Conservation (phyloP, 2,113 vertebrate species). For the Petrocephalus zakoni region DNA sequence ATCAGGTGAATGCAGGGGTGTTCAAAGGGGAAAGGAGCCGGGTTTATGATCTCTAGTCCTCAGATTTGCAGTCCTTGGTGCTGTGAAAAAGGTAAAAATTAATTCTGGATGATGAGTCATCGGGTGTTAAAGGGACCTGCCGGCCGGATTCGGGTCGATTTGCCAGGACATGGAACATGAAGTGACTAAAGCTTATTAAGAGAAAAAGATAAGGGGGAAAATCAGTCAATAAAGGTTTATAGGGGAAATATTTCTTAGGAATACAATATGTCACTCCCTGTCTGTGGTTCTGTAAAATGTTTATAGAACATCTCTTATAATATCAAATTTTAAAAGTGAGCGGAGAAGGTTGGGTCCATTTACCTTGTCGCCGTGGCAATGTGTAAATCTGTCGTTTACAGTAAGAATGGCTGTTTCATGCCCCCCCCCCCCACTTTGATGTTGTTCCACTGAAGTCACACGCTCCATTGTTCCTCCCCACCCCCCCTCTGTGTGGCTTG, state of each 20-base stretch:
- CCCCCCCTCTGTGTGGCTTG: not conserved
- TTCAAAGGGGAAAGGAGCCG: not conserved
- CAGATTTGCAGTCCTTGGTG: not conserved
- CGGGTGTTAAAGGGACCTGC: not conserved
- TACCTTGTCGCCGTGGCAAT: not conserved
- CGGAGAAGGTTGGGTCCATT: not conserved
- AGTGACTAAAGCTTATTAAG: not conserved
- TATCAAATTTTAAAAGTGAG: not conserved
- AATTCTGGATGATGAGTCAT: not conserved
- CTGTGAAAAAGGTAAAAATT: not conserved
- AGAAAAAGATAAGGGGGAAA: not conserved
- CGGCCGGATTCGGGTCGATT: not conserved
- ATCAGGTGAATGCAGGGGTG: not conserved
- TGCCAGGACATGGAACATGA: not conserved
- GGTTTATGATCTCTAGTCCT: not conserved
- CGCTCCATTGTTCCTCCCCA: not conserved
- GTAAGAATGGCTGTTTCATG: constrained; percentile 2
- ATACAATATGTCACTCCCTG: not conserved
- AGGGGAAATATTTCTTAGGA: not conserved
- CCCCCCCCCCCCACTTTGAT: not conserved
- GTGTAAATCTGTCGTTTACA: not conserved
- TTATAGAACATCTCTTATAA: not conserved
- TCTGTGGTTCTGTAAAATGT: not conserved
- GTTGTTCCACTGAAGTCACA: not conserved
- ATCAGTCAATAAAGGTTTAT: not conserved